phyloP scores from a whole-genome alignment of 2,888 invertebrate genomes.

The Linhomoeus sp. region DNA sequence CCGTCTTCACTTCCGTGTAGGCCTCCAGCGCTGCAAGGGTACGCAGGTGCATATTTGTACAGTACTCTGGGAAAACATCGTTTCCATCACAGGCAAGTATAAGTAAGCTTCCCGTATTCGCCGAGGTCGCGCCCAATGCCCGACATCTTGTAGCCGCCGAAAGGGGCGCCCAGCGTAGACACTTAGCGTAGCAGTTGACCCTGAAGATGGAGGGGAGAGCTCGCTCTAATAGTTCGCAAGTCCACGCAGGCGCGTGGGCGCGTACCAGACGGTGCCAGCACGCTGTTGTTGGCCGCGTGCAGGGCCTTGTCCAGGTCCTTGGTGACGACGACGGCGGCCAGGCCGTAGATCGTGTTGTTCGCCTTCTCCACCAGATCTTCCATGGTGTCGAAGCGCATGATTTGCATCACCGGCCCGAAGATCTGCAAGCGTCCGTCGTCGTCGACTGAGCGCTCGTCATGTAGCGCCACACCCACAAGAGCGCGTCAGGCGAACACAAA shows the following conservation, averaged over 20 bases:
- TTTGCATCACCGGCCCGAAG: slow-evolving; percentile 36
- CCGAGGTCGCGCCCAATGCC: slow-evolving; percentile 88
- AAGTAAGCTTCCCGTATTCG: slow-evolving; percentile 55
- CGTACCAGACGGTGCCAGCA: slow-evolving; percentile 57
- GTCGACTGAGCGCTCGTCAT: no score
- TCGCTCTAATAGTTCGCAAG: no score
- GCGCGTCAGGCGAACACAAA: no score
- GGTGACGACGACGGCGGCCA: slow-evolving; percentile 80
- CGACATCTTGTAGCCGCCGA: slow-evolving; percentile 90
- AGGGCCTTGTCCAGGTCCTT: slow-evolving; percentile 68
- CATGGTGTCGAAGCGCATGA: slow-evolving; percentile 23
- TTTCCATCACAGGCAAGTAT: no score
- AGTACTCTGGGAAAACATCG: no score
- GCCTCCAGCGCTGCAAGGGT: no score
- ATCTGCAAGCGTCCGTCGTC: slow-evolving; percentile 30
- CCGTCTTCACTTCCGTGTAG: slow-evolving; percentile 86
- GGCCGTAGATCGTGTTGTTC: slow-evolving; percentile 68
- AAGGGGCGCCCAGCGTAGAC: slow-evolving; percentile 60
- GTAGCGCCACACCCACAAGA: no score
- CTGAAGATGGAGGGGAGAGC: slow-evolving; percentile 27
- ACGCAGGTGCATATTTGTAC: no score
- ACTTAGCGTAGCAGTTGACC: slow-evolving; percentile 84
- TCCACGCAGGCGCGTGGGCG: no score
- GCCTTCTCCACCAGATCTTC: slow-evolving; percentile 38
- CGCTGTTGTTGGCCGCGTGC: slow-evolving; percentile 45